Evolutionary conservation across 1,140 invertebrate genomes (phyloP), one percentile per base, ranked within the genome.

Genomic region (Chlorops oryzae): DNA sequence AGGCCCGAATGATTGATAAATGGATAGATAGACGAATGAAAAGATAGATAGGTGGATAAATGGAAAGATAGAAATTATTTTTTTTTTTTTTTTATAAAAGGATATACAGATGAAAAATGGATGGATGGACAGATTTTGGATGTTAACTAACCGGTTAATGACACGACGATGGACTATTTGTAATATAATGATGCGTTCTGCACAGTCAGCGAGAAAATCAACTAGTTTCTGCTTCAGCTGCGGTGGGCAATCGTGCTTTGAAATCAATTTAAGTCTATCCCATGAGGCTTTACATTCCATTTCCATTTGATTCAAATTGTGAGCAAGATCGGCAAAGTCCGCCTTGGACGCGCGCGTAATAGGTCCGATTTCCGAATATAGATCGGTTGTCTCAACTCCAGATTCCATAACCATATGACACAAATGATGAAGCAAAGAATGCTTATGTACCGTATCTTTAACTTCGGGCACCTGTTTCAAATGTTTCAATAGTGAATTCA

Each of bases 391-490:
- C 47, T 97, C 91, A 1, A 92, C 88, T 75, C 88, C 96, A 70
- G 96, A 92, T 70, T 98, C 93, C 76, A 96, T 88, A 41, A 99
- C 92, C 78, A 97, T 95, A 70, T 92, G 89, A 74, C 94, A 98
- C 44, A 99, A 79, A 77, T 99, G 96, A 74, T 98, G 92, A 32
- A 98, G 79, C 47, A 99, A 77, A 20, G 95, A 95, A 75, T 99
- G 94, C 74, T 98, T 99, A 73, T 98, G 92, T 22, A 98, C 92
- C 0, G 96, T 98, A 73, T 99, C 96, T 77, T 99, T 99, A 2
- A 99, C 95, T 81, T 99, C 97, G 58, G 96, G 93, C 58, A 72
- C 70, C 53, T 57, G 18, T 10, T 24, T 2, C 3, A 2, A 46
- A 5, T 15, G 23, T 24, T 41, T 17, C 12, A 5, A 47, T 24